These are phyloP conservation scores for Mastomys coucha DNA, from an alignment of 2,113 vertebrate genomes.

Conservation along the genomic window DNA sequence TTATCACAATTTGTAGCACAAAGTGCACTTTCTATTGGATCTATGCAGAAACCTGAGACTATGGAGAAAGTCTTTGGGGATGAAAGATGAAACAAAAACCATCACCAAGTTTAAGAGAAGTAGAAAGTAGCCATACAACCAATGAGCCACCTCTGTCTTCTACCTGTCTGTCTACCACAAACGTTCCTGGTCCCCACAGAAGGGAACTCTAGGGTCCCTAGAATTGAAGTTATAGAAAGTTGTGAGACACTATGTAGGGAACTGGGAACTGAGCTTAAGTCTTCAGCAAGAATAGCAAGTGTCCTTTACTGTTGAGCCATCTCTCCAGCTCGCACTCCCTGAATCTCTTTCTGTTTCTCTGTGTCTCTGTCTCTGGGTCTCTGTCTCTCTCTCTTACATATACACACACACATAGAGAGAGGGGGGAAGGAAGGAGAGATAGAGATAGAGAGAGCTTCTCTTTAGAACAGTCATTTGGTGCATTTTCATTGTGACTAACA, in stretches of 20 bases:
- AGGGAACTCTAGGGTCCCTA: neutral
- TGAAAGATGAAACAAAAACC: constrained; percentile 15
- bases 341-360: neutral
- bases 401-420: neutral
- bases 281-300: neutral
- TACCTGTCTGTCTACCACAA: neutral
- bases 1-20: neutral
- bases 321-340: neutral
- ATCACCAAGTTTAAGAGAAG: neutral
- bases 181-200: neutral
- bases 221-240: neutral
- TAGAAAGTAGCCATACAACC: neutral
- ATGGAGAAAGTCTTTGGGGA: neutral
- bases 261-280: neutral
- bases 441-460: neutral
- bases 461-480: neutral
- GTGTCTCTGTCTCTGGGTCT: neutral
- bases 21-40: neutral
- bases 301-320: neutral
- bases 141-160: neutral
- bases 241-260: neutral
- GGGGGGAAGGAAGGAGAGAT: no score
- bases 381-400: neutral
- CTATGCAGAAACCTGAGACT: neutral
- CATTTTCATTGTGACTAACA: neutral